These are phyloP conservation scores for Panulirus ornatus DNA, from an alignment of 1,140 invertebrate species.

Conservation along the genomic window DNA sequence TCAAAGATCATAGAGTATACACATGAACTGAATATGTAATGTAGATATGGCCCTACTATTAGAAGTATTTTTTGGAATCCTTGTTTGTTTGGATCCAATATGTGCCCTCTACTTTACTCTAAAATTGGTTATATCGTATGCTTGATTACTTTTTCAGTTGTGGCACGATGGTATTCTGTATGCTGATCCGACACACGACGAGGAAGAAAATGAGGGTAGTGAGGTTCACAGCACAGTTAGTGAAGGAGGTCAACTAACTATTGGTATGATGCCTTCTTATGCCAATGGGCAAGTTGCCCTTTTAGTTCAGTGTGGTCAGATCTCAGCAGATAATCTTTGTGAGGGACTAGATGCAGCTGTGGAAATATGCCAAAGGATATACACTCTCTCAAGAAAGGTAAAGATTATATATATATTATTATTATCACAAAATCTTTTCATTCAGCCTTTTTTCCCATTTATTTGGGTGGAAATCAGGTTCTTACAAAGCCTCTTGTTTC, in stretches of 20 bases:
- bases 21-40: too few species aligned
- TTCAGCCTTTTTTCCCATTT: too few species aligned
- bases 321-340: constrained; percentile 40
- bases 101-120: too few species aligned
- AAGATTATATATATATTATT: not conserved
- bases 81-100: not conserved
- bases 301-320: constrained; percentile 42
- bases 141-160: constrained; percentile 21
- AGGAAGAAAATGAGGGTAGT: constrained; percentile 33
- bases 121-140: too few species aligned
- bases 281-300: constrained; percentile 65
- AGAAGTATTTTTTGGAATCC: not conserved
- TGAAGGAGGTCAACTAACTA: constrained; percentile 50
- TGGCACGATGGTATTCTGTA: constrained; percentile 53
- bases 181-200: constrained; percentile 52
- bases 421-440: too few species aligned
- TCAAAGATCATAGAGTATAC: too few species aligned
- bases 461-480: too few species aligned
- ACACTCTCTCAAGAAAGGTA: constrained; percentile 67
- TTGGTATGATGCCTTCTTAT: constrained; percentile 69
- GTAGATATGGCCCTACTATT: too few species aligned
- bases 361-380: constrained; percentile 59
- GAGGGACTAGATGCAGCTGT: constrained; percentile 61
- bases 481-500: too few species aligned
- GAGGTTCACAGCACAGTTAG: not conserved